Conservation (phyloP, 2,888 invertebrate species). For the Neelides folsomi region DNA sequence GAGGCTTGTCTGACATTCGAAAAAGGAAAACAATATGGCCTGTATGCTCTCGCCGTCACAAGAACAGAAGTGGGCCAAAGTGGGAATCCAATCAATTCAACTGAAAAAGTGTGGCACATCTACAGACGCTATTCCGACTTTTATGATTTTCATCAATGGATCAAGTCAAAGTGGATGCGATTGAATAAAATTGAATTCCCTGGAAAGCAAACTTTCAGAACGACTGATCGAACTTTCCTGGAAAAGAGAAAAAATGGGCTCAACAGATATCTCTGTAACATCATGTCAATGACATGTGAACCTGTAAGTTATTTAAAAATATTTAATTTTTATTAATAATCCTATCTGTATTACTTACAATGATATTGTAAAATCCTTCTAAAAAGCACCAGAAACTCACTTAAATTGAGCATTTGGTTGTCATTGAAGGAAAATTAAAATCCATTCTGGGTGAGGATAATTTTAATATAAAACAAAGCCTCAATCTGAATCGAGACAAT, state of each 20-base stretch:
- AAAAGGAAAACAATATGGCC: constrained; percentile 71
- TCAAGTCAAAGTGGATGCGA: constrained; percentile 45
- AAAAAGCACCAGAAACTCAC: too few species aligned
- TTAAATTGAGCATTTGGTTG: too few species aligned
- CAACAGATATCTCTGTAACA: constrained; percentile 62
- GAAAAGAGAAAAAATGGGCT: constrained; percentile 60
- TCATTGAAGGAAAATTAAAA: too few species aligned
- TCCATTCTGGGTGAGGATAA: too few species aligned
- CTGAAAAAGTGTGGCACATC: constrained; percentile 73
- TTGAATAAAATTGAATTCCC: constrained; percentile 42
- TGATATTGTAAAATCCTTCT: not conserved
- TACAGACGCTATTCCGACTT: constrained; percentile 89
- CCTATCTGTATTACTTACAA: not conserved
- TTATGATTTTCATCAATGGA: constrained; percentile 67
- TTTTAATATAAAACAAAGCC: too few species aligned
- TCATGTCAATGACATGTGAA: constrained; percentile 43
- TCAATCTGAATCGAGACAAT: too few species aligned
- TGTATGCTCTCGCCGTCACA: constrained; percentile 71
- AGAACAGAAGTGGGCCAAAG: constrained; percentile 43
- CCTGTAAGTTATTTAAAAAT: constrained; percentile 7
- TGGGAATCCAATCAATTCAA: constrained; percentile 38
- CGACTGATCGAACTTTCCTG: constrained; percentile 68
- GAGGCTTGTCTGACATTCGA: constrained; percentile 59
- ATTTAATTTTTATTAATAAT: not conserved
- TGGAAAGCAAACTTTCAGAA: constrained; percentile 85